Conservation (phyloP, 2,113 vertebrate genomes). For the Butastur rufipennis region DNA sequence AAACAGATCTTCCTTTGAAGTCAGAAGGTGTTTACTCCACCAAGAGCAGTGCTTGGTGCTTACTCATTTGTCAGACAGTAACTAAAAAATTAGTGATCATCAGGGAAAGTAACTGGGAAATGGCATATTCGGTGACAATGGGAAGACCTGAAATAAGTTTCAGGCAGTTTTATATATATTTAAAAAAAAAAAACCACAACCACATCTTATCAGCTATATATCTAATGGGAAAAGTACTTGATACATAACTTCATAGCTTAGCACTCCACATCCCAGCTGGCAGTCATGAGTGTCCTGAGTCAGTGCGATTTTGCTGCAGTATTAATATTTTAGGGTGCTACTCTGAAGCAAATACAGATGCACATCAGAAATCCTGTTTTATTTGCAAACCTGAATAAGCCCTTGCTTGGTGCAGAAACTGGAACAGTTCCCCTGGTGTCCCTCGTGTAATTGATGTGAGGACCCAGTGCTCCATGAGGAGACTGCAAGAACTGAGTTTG, state of each 20-base stretch:
- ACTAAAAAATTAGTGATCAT: not conserved
- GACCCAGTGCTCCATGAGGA: not conserved
- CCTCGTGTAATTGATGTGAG: rapidly evolving
- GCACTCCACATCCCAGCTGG: not conserved
- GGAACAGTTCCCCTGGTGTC: not conserved
- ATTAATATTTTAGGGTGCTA: not conserved
- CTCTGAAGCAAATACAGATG: not conserved
- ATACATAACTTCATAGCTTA: not conserved
- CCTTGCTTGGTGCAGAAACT: not conserved
- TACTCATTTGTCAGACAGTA: not conserved
- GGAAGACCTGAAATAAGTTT: not conserved
- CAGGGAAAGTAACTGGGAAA: not conserved
- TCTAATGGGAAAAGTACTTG: not conserved
- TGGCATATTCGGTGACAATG: not conserved
- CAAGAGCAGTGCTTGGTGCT: not conserved
- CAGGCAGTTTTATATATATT: not conserved
- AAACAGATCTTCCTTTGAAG: not conserved
- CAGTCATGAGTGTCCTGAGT: not conserved
- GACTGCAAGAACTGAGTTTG: not conserved
- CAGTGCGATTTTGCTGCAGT: not conserved
- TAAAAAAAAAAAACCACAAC: not conserved
- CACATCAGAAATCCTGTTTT: not conserved
- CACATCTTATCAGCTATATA: not conserved
- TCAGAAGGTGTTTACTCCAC: not conserved
- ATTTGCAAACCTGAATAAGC: not conserved